Evolutionary conservation across 2,113 vertebrate genomes (phyloP), one percentile per base, ranked within the genome.

Genomic region (Cercopithecus mona): DNA sequence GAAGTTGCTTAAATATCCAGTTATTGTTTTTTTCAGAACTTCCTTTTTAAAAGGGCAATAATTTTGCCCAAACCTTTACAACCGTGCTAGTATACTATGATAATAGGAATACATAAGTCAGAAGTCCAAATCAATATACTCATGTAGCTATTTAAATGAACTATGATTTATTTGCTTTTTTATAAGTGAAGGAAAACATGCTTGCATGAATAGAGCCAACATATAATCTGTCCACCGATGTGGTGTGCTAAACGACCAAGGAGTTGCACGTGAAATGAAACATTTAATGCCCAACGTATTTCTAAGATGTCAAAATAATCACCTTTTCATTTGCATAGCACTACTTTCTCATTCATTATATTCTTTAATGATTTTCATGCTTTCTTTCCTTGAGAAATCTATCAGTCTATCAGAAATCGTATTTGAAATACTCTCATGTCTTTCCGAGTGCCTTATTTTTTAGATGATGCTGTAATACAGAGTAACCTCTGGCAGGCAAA

Each of bases 61-160:
- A 40, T 75, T 88, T 94, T 64, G 27, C 23, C n/a, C 50, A 64
- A 72, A 59, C 10, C 35, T 84, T 84, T 89, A 94, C 82, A 93
- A 73, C 12, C 3, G 5, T 22, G 73, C 27, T 70, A 30, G 5
- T 3, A 27, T 22, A 84, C 38, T n/a, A 45, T 7, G n/a, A 32
- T 59, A 86, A 45, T 23, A 76, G 43, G 9, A 23, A 22, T 45
- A 3, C 4, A 12, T 32, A 32, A 9, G 5, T 50, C 55, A 64
- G 32, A 68, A 12, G 23, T 79, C 57, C 73, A 83, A 88, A 68
- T 43, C 20, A 72, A 55, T 57, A 59, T 30, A n/a, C 1, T 45
- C 23, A 64, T 0, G 45, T 66, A 83, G n/a, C 30, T 20, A 4
- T 57, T 48, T 82, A 70, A 25, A 57, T 70, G 18, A 91, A 43